Evolutionary conservation across 2,113 vertebrate genomes (phyloP).

Genomic region (Elachura formosa): DNA sequence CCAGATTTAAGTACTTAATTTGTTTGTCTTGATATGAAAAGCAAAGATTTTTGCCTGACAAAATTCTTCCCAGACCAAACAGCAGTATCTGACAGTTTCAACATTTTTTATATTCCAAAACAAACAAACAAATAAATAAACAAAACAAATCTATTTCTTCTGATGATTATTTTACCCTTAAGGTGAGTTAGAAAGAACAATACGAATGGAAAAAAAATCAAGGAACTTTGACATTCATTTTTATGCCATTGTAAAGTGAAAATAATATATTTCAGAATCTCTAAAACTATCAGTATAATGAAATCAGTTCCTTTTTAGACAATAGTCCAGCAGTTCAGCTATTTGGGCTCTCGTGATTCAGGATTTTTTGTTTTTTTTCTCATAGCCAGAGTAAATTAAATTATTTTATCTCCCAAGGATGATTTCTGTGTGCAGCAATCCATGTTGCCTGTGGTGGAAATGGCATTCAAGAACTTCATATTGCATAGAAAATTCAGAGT

Average conservation of each 20-base stretch:
- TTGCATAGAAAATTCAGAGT: not conserved
- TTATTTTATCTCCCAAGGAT: not conserved
- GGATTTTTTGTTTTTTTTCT: not conserved
- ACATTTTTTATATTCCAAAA: not conserved
- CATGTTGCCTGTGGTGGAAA: not conserved
- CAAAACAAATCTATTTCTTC: not conserved
- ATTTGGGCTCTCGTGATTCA: not conserved
- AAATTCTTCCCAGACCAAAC: not conserved
- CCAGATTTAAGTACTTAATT: not conserved
- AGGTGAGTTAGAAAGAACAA: not conserved
- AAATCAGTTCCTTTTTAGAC: not conserved
- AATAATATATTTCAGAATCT: not conserved
- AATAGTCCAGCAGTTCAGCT: not conserved
- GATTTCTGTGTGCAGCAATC: not conserved
- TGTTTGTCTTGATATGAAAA: not conserved
- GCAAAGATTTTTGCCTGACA: not conserved
- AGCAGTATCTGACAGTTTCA: fast-evolving
- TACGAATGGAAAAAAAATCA: not conserved
- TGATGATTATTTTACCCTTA: not conserved
- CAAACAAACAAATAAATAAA: not conserved
- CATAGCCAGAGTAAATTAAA: not conserved
- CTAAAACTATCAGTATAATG: not conserved
- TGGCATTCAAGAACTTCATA: not conserved
- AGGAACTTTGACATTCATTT: not conserved
- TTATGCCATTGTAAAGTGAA: not conserved